Evolutionary conservation across 2,888 invertebrate species (phyloP), one percentile per base, ranked within the genome.

Genomic region (Synanthedon myopaeformis): DNA sequence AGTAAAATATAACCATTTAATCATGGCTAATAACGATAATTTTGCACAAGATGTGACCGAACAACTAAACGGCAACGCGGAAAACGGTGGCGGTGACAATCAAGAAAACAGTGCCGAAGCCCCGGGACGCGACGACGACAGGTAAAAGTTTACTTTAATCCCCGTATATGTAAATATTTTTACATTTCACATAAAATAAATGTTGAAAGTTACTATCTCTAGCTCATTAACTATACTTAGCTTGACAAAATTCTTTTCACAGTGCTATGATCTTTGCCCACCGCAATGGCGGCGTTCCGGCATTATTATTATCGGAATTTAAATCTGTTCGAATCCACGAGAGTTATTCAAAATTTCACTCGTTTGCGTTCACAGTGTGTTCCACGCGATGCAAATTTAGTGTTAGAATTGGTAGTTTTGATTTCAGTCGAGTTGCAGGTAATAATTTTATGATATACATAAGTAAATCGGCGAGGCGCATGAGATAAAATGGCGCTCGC

Each of bases 111-210:
- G 91, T 81, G 92, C 92, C 63, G 93, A 93, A 85, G 92, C 91
- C 64, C 91, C 93, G 57, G 92, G 92, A 73, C 92, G 93, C 75
- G 94, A 94, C 88, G 94, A 94, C 84, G 94, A 93, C 90, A 92
- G 92, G 93, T 93, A 91, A 57, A 59, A 57, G 61, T 61, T 70
- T 65, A n/a, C 13, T 12, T 42, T 19, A n/a, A 23, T 45, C 13
- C 28, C 6, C 19, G 4, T 52, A 17, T 6, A 13, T 45, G 48
- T 19, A 42, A 12, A 49, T 58, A 52, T 53, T 66, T 61, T 57
- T 55, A 52, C 11, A 17, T 14, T 49, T 49, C 23, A 17, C 17
- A 17, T 49, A 4, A 14, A 45, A 45, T 45, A 45, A 13, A n/a
- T 8, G 8, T 49, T 17, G 3, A 49, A n/a, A 28, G 12, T 52